A percentile compares a stretch with the other conserved stretches of the same genome.
Evolutionary conservation across 1,140 invertebrate species (phyloP).

Genomic region (Diuraphis noxia): DNA sequence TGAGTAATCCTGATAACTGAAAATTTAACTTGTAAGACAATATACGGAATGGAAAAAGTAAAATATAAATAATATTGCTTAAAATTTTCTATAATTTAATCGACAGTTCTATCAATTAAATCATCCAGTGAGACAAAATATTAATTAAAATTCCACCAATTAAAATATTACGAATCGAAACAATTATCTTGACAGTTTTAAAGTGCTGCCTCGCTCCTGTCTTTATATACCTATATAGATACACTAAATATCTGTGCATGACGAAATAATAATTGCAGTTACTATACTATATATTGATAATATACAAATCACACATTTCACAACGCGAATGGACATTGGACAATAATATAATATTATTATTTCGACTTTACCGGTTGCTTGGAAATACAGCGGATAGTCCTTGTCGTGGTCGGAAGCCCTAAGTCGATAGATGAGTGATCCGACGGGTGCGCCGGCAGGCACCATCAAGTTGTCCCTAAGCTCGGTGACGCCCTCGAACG

Average conservation of each 20-base stretch:
- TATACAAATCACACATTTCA: background rate
- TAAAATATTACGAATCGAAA: background rate
- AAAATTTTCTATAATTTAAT: background rate
- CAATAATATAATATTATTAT: background rate
- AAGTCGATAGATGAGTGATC: constrained; percentile 81
- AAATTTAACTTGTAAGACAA: too few relatives aligned
- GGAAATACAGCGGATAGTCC: constrained; percentile 82
- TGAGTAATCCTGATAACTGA: too few relatives aligned
- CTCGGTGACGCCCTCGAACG: constrained; percentile 77
- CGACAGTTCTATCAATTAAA: background rate
- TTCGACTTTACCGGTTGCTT: constrained; percentile 69
- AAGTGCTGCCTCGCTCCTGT: too few relatives aligned
- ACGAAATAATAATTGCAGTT: too few relatives aligned
- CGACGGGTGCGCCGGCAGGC: constrained; percentile 77
- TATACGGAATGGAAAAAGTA: background rate
- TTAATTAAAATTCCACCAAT: background rate
- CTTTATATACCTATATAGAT: too few relatives aligned
- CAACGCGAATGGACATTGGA: background rate
- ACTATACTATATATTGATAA: too few relatives aligned
- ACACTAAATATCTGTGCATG: background rate
- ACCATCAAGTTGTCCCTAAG: constrained; percentile 75
- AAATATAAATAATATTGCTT: background rate
- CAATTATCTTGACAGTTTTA: background rate
- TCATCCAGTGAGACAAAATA: background rate
- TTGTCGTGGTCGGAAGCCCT: constrained; percentile 84